Evolutionary conservation across 2,888 invertebrate genomes (phyloP), one percentile per base, ranked within the genome.

Genomic region (Epinotia brunnichana): DNA sequence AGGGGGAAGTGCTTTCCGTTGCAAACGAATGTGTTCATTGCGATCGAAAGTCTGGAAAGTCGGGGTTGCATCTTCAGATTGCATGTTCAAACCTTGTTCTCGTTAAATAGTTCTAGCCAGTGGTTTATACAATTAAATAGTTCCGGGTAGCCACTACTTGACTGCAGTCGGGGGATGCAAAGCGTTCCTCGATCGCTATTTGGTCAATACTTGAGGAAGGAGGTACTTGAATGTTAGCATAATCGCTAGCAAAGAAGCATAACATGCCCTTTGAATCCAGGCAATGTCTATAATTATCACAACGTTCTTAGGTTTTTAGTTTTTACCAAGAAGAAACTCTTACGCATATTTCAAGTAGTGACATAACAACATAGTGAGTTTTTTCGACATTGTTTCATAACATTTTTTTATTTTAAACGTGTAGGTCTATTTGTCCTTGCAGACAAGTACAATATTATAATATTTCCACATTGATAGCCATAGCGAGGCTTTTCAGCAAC

Each of bases 21-120:
- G 67, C 71, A 74, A 71, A 71, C 74, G 67, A 70, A 74, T 74
- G 74, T 74, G 70, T 70, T 71, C 70, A 73, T 74, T 71, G 71
- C 70, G 74, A 71, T 57, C 71, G 62, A 70, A 69, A 63, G 73
- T 63, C 73, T 73, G 63, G 68, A 57, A 56, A 68, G 63, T 51
- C 68, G 39, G 39, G 62, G 54, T 48, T 73, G 73, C 73, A 69
- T 73, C 73, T 69, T 62, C 51, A 57, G 62, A 69, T 69, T 63
- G 69, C 73, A 69, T 73, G 68, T 62, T 72, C 35, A 35, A 62
- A 11, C 48, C 21, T 13, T 68, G 62, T 63, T 69, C 57, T 57
- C 13, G 56, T 63, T 70, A 51, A 64, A 70, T 67, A 29, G 57
- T 66, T 64, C 39, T 29, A 57, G 29, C 56, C 19, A 3, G 21